These are phyloP conservation scores for Hapalemur alaotrensis DNA, from an alignment of 2,797 vertebrate species.

Conservation along the genomic window DNA sequence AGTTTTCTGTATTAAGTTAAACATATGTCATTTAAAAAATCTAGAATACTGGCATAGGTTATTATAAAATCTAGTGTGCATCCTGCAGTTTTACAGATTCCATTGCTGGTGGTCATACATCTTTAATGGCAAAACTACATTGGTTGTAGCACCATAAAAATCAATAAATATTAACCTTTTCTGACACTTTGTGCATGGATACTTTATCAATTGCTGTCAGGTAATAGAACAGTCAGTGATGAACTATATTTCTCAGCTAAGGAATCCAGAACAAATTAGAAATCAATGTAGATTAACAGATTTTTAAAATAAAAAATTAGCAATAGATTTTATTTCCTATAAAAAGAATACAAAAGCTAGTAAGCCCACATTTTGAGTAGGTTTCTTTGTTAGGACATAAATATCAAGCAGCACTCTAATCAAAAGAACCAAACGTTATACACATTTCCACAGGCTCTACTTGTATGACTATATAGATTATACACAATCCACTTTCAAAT, in stretches of 20 bases:
- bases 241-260: constrained; percentile 81
- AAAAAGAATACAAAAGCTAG: constrained; percentile 51
- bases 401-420: neutral
- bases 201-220: constrained; percentile 85
- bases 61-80: constrained; percentile 77
- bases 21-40: constrained; percentile 80
- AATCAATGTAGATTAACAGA: constrained; percentile 84
- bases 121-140: constrained; percentile 84
- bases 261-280: constrained; percentile 82
- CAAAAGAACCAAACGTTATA: neutral
- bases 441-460: neutral
- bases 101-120: constrained; percentile 84
- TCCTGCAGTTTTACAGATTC: constrained; percentile 82
- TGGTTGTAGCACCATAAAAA: constrained; percentile 84
- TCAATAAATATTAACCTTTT: constrained; percentile 90
- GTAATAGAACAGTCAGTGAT: constrained; percentile 82
- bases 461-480: neutral
- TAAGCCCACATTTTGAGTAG: neutral
- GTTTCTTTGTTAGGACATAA: neutral
- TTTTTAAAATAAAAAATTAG: constrained; percentile 78
- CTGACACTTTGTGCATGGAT: constrained; percentile 83
- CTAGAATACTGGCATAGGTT: constrained; percentile 77
- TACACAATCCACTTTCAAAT: neutral
- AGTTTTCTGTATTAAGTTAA: constrained; percentile 81
- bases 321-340: constrained; percentile 70